Base-by-base conservation (phyloP, 2,888 invertebrate species). In the Rapana venosa region DNA sequence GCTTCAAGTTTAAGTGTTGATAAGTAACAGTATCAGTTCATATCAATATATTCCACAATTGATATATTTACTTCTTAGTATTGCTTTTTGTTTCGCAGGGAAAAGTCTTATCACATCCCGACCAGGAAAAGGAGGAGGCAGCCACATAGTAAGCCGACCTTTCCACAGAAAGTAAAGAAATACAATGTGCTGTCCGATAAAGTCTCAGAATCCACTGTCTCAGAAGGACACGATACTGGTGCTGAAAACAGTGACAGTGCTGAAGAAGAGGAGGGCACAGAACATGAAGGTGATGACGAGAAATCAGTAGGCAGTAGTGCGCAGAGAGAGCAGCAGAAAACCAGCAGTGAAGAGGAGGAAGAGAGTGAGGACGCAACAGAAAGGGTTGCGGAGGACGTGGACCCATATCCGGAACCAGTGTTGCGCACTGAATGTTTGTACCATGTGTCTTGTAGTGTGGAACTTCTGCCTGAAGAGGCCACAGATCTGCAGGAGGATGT, bases 391-490 rank as follows among this genome's bases (percentile, higher is more conserved):
- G 89, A 89, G 47, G 36, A 32, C 66, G 47, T 22, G 22, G 89
- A 89, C 85, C 89, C 89, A 15, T 58, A 85, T 22, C 89, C 89
- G 15, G 70, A 61, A 30, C 91, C 91, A 66, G 92, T 93, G 85
- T 91, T 94, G 88, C 91, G 93, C 86, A 94, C 94, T 32, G 94
- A 94, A 77, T 93, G 93, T 90, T 89, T 92, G 87, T 94, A 94
- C 91, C 92, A 93, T 90, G 93, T 95, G 79, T 93, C 93, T 4
- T 93, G 91, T 35, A 87, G 79, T 74, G 88, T 88, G 74, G 87
- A 85, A 36, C 13, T 35, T 11, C 32, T n/a, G 58, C 74, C 56
- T 15, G 89, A 89, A 22, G 84, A 89, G 36, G 20, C 32, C 17
- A 47, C 20, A 17, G 89, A 89, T 15, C 4, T 89, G 32, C 74